Evolutionary conservation across 1,140 invertebrate genomes (phyloP), one percentile per base, ranked within the genome.

Genomic region (Dendrolimus kikuchii): DNA sequence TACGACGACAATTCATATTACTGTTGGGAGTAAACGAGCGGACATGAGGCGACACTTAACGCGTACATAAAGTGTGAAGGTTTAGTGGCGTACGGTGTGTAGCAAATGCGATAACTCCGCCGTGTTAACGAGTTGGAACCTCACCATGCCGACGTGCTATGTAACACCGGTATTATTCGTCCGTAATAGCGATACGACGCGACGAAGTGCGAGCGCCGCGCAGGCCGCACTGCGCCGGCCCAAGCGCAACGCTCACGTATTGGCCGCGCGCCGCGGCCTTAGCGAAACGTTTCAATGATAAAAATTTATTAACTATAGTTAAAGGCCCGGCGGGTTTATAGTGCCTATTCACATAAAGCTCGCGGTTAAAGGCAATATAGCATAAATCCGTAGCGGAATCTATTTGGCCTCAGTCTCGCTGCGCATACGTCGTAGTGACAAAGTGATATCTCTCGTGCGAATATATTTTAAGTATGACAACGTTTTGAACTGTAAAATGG

Each of bases 221-320:
- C 45, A 42, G 54, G 42, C 53, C 41, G 43, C 42, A 68, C 62
- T 66, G 52, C 38, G 40, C 39, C 41, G 49, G 40, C 49, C 36
- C 4, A 43, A 10, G 36, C 23, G n/a, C 10, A 40, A 36, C 42
- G 38, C 48, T 8, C 48, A 8, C 23, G 38, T 6, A 46, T 7
- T 9, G 8, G 9, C 8, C 38, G 51, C 39, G 55, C 43, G 40
- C 44, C 41, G 48, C 67, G 55, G 51, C 62, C 60, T 56, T 51
- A 53, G 55, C 59, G 46, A 65, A 70, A 61, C 68, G 66, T 55
- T 64, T 56, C 67, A 74, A 81, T 82, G 77, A 79, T 81, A 82
- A 80, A 80, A 75, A 79, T 79, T 79, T 77, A 81, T 76, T 80
- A 79, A 78, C 68, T 61, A 75, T 77, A 72, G 76, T 81, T 79